Evolutionary conservation across 2,888 invertebrate genomes (phyloP).

Genomic region (Nematopogon swammerdamellus): DNA sequence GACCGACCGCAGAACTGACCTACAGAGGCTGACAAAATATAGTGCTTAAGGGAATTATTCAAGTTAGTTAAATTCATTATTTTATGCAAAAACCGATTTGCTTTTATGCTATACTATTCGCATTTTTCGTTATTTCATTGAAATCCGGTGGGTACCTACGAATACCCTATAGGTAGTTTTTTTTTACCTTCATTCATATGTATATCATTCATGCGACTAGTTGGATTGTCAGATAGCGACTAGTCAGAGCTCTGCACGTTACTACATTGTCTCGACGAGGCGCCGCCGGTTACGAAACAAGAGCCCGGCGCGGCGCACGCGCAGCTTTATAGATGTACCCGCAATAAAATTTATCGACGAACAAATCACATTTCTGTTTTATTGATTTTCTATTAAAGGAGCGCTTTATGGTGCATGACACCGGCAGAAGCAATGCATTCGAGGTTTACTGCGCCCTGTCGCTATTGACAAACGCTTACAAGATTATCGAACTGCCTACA

Average conservation of each 20-base stretch:
- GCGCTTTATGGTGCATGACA: not conserved
- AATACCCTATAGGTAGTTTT: too few relatives aligned
- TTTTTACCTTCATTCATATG: too few relatives aligned
- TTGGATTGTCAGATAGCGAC: too few relatives aligned
- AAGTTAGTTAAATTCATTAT: too few relatives aligned
- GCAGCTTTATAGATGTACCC: not conserved
- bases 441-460: not conserved
- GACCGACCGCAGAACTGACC: too few relatives aligned
- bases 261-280: not conserved
- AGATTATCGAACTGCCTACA: not conserved
- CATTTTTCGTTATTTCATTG: too few relatives aligned
- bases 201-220: too few relatives aligned
- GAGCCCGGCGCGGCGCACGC: not conserved
- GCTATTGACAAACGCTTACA: not conserved
- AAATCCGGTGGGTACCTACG: too few relatives aligned
- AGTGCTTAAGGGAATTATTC: too few relatives aligned
- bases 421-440: not conserved
- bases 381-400: not conserved
- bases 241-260: not conserved
- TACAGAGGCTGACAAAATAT: too few relatives aligned
- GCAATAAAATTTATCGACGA: not conserved
- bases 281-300: not conserved
- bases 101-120: too few relatives aligned
- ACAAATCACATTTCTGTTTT: not conserved
- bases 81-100: too few relatives aligned